Evolutionary conservation across 2,797 vertebrate genomes (phyloP).

Genomic region (Poeciliopsis presidionis): DNA sequence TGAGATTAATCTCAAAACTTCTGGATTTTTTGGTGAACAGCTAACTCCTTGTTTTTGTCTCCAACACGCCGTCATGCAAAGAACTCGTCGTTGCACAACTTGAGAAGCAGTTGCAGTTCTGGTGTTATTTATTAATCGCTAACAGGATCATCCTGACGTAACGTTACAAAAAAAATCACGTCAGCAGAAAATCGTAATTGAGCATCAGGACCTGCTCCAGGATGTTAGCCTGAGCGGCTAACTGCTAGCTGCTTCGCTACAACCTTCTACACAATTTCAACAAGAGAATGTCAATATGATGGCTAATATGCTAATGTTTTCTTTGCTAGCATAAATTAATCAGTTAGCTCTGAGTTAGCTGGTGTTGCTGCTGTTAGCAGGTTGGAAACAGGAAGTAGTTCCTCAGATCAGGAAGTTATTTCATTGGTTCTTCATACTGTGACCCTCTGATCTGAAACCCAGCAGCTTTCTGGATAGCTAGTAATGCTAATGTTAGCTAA

Average conservation of each 20-base stretch:
- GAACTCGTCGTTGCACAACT: too few relatives aligned
- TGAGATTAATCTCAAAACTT: too few relatives aligned
- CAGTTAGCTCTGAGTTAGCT: background rate
- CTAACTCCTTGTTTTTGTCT: too few relatives aligned
- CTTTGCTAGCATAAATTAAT: background rate
- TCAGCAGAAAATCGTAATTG: too few relatives aligned
- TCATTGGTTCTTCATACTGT: background rate
- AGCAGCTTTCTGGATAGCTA: background rate
- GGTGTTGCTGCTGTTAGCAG: background rate
- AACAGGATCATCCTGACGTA: too few relatives aligned
- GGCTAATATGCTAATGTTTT: background rate
- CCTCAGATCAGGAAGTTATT: background rate
- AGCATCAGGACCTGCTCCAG: too few relatives aligned
- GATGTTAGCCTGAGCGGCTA: too few relatives aligned
- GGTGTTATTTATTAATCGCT: too few relatives aligned
- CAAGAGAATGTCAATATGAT: background rate
- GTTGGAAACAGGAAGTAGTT: background rate
- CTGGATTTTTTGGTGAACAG: too few relatives aligned
- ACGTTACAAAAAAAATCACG: too few relatives aligned
- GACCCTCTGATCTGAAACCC: background rate
- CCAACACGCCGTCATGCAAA: too few relatives aligned
- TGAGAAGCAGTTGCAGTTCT: too few relatives aligned
- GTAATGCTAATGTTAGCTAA: background rate
- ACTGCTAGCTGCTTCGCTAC: background rate
- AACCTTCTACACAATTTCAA: background rate